Conservation (phyloP, 2,888 invertebrate species). For the Luperina testacea region DNA sequence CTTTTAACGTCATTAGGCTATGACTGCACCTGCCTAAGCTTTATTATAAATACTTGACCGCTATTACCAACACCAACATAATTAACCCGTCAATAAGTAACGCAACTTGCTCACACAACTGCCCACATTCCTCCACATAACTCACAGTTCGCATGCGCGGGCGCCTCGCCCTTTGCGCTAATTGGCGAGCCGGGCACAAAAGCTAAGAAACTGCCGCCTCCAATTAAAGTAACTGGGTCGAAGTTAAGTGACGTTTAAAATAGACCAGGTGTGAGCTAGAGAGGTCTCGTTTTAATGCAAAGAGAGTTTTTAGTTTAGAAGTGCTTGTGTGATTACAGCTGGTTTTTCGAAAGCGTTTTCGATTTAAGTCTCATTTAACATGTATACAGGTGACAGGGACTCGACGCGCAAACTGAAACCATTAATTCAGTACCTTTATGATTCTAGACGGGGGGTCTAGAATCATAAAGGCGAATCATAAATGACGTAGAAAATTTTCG, state of each 20-base stretch:
- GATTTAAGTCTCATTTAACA: background rate
- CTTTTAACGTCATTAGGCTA: background rate
- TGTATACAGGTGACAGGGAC: background rate
- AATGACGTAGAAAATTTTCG: too few relatives aligned
- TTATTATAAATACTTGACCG: slow-evolving; percentile 22
- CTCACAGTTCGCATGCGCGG: slow-evolving; percentile 11
- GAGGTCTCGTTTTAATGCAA: slow-evolving; percentile 5
- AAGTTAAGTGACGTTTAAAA: slow-evolving; percentile 58
- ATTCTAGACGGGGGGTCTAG: too few relatives aligned
- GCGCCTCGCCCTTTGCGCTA: slow-evolving; percentile 35
- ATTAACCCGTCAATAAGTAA: slow-evolving; percentile 4
- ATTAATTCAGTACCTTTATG: too few relatives aligned
- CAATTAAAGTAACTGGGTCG: slow-evolving; percentile 65
- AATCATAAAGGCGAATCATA: too few relatives aligned
- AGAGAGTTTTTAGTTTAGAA: background rate
- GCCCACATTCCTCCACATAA: slow-evolving; percentile 20
- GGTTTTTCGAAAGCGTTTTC: background rate
- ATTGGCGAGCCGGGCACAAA: slow-evolving; percentile 59
- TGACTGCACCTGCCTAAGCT: too few relatives aligned
- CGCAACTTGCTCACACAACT: slow-evolving; percentile 11
- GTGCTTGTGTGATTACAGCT: background rate
- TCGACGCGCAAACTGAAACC: too few relatives aligned
- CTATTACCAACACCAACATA: background rate
- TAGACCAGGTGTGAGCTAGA: slow-evolving; percentile 49
- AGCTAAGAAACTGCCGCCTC: slow-evolving; percentile 54